Evolutionary conservation across 1,140 invertebrate genomes (phyloP), one percentile per base, ranked within the genome.

Genomic region (Drosophila malerkotliana): DNA sequence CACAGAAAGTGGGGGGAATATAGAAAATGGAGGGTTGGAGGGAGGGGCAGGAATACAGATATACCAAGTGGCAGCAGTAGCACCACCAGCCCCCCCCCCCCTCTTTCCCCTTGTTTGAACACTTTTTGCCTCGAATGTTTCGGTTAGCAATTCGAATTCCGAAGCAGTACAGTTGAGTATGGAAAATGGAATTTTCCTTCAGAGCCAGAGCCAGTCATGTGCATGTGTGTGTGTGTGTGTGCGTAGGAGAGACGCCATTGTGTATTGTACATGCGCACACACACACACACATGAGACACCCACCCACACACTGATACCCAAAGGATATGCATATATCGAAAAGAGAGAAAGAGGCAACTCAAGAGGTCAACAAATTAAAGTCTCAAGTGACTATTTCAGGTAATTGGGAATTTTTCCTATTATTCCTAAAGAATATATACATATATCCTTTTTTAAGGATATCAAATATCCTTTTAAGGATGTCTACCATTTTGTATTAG

Each of bases 111-210:
- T 71, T 67, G 63, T 73, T 79, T 74, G 79, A 82, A 82, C 74
- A 82, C 74, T 80, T 74, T 82, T 85, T 71, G 81, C 78, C 41
- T 58, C 57, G 66, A 84, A 83, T 83, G 80, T 76, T 83, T 83
- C 66, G 79, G 79, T 83, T 83, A 58, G 77, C 64, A 85, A 75
- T 82, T 85, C 78, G 75, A 85, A 85, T 85, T 85, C 82, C 82
- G 75, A 61, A 77, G 83, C 82, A 85, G 82, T 85, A 85, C 82
- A 85, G 82, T 85, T 85, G 82, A 87, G 82, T 85, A 85, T 87
- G 82, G 67, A 77, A 75, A 87, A 87, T 87, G 82, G 79, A 73
- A 85, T 85, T 85, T 85, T 85, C 79, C 69, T 56, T 59, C 62
- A 64, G 37, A 37, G 34, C 26, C 26, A 28, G 26, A 28, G 26